Base-by-base conservation (phyloP, 2,797 vertebrate genomes). In the Miichthys miiuy region DNA sequence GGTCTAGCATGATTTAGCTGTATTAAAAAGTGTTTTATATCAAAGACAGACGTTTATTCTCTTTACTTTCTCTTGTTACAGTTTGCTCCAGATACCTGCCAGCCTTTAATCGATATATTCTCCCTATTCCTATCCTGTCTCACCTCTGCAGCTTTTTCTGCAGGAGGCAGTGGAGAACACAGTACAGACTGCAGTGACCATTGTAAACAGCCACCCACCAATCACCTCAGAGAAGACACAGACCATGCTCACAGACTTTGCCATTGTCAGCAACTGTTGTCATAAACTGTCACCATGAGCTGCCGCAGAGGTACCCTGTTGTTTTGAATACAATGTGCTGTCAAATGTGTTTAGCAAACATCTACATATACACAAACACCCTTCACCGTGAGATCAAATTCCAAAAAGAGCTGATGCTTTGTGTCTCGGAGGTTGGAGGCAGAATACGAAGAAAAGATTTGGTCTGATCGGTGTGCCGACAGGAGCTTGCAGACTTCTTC, bases 261-360 rank as follows among this genome's bases (percentile, higher is more conserved):
- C 93, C 85, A 75, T 77, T 57, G 72, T 88, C 87, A 89, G 88
- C 84, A 72, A 30, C 48, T 68, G 76, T 87, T 91, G 89, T 91
- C 90, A 87, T 42, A 79, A 80, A 83, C 88, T 88, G 87, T 88
- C 90, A 85, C 71, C 16, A 47, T 41, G 83, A 89, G 88, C 79
- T 73, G 75, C 69, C 61, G 75, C 85, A 87, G 78, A 82, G 61
- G 51, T 81, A 75, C 72, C 34, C 55, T 74, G 83, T 84, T 92
- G 87, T 90, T 92, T 91, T 86, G 57, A 90, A 79, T 77, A 86
- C 75, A 89, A 81, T 23, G 60, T 20, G 70, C 85, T 92, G 92
- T 92, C 92, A 93, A 80, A 87, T 77, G 69, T 82, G 77, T 90
- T 92, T 83, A 90, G 58, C 78, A 82, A 81, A 89, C 81, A 77